Conservation (phyloP, 1,140 invertebrate species). For the Rhopalosiphum padi region DNA sequence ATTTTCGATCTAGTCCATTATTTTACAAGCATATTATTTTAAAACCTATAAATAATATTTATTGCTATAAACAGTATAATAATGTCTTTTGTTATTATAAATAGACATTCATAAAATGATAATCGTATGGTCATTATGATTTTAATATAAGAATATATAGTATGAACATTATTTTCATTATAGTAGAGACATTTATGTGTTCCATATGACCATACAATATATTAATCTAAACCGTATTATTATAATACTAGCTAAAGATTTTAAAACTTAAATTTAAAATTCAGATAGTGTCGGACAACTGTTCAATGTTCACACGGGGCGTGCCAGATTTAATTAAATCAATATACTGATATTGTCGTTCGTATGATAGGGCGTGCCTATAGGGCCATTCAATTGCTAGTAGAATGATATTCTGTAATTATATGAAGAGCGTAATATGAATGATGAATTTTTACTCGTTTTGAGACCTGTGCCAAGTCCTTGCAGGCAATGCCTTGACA, state of each 20-base stretch:
- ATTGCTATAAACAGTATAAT: neutral
- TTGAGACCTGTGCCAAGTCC: slow-evolving; percentile 33
- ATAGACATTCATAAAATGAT: neutral
- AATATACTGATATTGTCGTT: slow-evolving; percentile 32
- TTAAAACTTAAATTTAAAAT: neutral
- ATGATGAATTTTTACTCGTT: slow-evolving; percentile 1
- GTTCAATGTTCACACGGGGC: neutral
- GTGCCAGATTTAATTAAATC: slow-evolving; percentile 43
- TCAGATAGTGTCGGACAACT: neutral
- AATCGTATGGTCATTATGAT: neutral
- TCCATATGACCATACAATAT: neutral
- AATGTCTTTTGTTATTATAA: neutral
- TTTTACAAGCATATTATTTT: neutral
- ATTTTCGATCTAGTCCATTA: neutral
- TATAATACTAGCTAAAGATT: neutral
- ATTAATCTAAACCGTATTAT: neutral
- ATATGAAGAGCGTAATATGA: neutral
- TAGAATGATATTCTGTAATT: slow-evolving; percentile 6
- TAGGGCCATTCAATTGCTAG: slow-evolving; percentile 26
- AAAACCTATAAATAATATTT: neutral
- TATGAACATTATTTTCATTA: neutral
- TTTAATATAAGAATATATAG: neutral
- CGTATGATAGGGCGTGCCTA: slow-evolving; percentile 31
- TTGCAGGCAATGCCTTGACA: slow-evolving; percentile 26
- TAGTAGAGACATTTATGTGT: neutral